A percentile compares a stretch with the other conserved stretches of the same genome.
These are phyloP conservation scores for Gonatopus flavifemur DNA, from an alignment of 1,140 invertebrate species.

Conservation along the genomic window DNA sequence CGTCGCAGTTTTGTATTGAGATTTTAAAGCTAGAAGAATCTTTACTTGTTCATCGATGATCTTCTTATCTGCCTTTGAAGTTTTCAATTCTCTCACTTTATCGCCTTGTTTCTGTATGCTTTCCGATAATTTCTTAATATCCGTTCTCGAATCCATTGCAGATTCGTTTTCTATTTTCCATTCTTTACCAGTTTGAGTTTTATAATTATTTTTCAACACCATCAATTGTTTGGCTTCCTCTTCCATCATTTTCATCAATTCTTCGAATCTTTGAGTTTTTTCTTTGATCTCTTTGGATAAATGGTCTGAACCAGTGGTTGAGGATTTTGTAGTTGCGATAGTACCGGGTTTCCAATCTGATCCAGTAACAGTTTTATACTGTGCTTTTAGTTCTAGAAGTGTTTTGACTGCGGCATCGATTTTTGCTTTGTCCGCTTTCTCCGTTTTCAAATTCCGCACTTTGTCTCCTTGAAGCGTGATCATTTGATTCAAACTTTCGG, in stretches of 20 bases:
- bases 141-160: background rate
- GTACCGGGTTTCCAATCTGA: conserved; percentile 46
- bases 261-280: too few species aligned
- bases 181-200: conserved; percentile 70
- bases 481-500: conserved; percentile 46
- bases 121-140: conserved; percentile 1
- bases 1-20: conserved; percentile 74
- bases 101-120: conserved; percentile 30
- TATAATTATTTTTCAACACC: conserved; percentile 75
- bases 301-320: too few species aligned
- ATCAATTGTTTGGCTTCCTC: conserved; percentile 56
- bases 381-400: conserved; percentile 69
- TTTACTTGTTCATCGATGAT: conserved; percentile 32
- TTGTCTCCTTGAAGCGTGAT: conserved; percentile 69
- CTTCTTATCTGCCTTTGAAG: conserved; percentile 48
- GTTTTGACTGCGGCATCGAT: conserved; percentile 68
- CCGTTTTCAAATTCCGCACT: conserved; percentile 69
- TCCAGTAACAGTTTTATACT: conserved; percentile 56
- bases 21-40: conserved; percentile 73
- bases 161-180: conserved; percentile 36
- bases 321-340: conserved; percentile 1
- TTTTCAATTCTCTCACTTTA: conserved; percentile 54
- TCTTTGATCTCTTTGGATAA: too few species aligned
- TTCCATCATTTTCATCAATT: too few species aligned
- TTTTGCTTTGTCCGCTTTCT: conserved; percentile 61